phyloP scores from a whole-genome alignment of 2,113 vertebrate species.

The Lagopus leucura region DNA sequence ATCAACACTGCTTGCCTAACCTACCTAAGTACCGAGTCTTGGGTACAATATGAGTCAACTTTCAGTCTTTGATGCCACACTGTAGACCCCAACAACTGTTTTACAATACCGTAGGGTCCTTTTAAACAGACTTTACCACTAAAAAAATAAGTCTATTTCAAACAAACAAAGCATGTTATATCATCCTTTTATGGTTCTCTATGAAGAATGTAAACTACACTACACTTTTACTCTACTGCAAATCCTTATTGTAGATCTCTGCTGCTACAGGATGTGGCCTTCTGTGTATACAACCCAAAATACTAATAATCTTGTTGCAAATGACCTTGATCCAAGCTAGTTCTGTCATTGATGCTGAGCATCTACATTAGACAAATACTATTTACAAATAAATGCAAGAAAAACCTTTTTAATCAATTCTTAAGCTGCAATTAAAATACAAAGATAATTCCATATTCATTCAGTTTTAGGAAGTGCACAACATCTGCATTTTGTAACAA shows the following conservation, averaged over 20 bases:
- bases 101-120: background rate
- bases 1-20: background rate
- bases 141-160: background rate
- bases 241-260: background rate
- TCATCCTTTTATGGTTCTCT: background rate
- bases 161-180: background rate
- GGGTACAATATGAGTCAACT: background rate
- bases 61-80: background rate
- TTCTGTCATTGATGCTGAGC: background rate
- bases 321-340: background rate
- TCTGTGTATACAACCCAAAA: background rate
- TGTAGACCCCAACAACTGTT: background rate
- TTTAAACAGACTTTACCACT: background rate
- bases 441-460: background rate
- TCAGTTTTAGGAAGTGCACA: background rate
- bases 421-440: background rate
- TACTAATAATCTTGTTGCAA: background rate
- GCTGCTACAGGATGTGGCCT: background rate
- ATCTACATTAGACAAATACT: background rate
- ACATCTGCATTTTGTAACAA: background rate
- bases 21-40: background rate
- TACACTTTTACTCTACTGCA: background rate
- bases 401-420: rapidly evolving
- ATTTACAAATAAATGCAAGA: background rate
- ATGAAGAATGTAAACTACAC: background rate